Percentiles rank a stretch among this genome's conserved stretches.
phyloP scores from a whole-genome alignment of 1,140 invertebrate species.

The Amphibalanus amphitrite region DNA sequence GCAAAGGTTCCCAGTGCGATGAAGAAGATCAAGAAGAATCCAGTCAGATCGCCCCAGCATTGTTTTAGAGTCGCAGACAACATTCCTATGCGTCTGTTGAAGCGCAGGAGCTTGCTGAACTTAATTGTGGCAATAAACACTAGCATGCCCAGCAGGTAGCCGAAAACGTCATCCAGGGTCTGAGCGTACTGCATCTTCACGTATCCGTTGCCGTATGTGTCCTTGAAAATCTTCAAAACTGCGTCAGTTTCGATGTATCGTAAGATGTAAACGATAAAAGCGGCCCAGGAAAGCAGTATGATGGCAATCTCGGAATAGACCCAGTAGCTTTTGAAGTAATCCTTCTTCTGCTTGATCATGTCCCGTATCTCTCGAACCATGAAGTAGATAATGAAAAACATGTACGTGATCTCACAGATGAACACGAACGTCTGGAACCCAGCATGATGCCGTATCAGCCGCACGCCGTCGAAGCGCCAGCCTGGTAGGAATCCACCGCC shows the following conservation, averaged over 20 bases:
- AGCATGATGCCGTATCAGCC: slow-evolving; percentile 26
- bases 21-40: slow-evolving; percentile 26
- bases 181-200: slow-evolving; percentile 33
- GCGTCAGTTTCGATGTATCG: slow-evolving; percentile 23
- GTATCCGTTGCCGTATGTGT: slow-evolving; percentile 32
- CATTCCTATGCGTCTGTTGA: slow-evolving; percentile 32
- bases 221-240: slow-evolving; percentile 27
- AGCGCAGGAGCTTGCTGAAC: slow-evolving; percentile 33
- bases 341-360: slow-evolving; percentile 18
- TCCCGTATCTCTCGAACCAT: slow-evolving; percentile 27
- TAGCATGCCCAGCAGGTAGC: slow-evolving; percentile 29
- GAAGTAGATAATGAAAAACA: slow-evolving; percentile 32
- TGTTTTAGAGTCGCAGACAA: slow-evolving; percentile 23
- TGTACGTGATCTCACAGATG: slow-evolving; percentile 26
- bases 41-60: slow-evolving; percentile 27
- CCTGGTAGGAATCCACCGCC: slow-evolving; percentile 33
- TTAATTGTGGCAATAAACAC: slow-evolving; percentile 33
- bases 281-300: slow-evolving; percentile 25
- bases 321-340: slow-evolving; percentile 30
- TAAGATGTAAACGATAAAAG: slow-evolving; percentile 28
- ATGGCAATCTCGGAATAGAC: slow-evolving; percentile 29
- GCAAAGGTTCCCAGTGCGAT: slow-evolving; percentile 27
- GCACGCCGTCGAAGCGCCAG: slow-evolving; percentile 22
- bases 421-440: slow-evolving; percentile 24
- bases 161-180: slow-evolving; percentile 30